A percentile compares a stretch with the other conserved stretches of the same genome.
Evolutionary conservation across 2,797 vertebrate genomes (phyloP).

Genomic region (Thaleichthys pacificus): DNA sequence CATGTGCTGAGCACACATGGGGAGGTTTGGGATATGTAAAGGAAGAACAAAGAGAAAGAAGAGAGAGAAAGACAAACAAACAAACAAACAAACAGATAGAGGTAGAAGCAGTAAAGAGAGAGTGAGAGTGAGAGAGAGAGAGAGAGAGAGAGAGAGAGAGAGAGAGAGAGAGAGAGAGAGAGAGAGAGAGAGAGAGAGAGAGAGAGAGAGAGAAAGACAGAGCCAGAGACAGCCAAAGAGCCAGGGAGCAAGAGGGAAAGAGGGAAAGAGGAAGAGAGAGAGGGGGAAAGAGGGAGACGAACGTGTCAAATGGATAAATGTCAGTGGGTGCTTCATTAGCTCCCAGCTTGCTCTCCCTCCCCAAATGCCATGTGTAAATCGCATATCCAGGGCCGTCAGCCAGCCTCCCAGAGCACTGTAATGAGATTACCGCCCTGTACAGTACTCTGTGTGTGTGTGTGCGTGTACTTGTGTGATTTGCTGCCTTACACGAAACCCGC

Average conservation of each 20-base stretch:
- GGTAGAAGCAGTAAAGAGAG: background rate
- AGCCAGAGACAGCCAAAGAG: constrained; percentile 19
- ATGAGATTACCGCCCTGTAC: constrained; percentile 77
- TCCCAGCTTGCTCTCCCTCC: constrained; percentile 50
- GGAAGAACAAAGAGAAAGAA: constrained; percentile 2
- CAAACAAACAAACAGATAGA: background rate
- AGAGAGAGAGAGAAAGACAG: constrained; percentile 13
- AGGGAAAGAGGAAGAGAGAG: constrained; percentile 12
- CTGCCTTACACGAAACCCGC: constrained; percentile 53
- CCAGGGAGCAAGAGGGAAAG: background rate
- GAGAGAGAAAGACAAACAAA: background rate
- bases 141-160: constrained; percentile 19
- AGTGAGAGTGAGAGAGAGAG: constrained; percentile 11
- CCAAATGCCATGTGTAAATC: constrained; percentile 73
- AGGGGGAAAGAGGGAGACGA: constrained; percentile 2
- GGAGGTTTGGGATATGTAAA: background rate
- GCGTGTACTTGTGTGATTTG: constrained; percentile 17
- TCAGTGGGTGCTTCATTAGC: constrained; percentile 64
- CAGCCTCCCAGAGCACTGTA: constrained; percentile 65
- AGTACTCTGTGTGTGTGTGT: constrained; percentile 26
- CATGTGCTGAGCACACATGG: constrained; percentile 10
- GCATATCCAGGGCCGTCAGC: constrained; percentile 54
- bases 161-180: constrained; percentile 18
- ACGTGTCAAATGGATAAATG: constrained; percentile 71
- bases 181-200: constrained; percentile 7